Conservation (phyloP, 2,888 invertebrate species). For the Drosophila pseudotakahashii region DNA sequence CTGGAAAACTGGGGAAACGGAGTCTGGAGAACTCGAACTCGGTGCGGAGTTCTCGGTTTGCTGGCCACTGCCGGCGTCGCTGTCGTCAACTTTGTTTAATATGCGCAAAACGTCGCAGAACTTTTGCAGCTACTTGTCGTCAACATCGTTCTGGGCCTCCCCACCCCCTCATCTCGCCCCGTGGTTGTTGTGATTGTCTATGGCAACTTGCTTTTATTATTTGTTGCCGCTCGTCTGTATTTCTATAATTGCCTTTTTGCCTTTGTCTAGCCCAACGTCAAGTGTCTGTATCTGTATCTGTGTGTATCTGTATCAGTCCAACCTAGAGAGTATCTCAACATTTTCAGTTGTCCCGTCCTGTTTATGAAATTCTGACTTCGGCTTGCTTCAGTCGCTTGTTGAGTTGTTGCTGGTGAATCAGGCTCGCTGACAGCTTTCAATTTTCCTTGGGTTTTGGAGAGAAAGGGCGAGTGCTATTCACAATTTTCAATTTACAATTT, state of each 20-base stretch:
- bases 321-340: constrained; percentile 41
- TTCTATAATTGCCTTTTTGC: constrained; percentile 72
- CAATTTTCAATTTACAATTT: constrained; percentile 20
- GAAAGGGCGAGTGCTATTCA: constrained; percentile 21
- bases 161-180: constrained; percentile 13
- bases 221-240: constrained; percentile 71
- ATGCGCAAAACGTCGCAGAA: constrained; percentile 78
- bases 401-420: constrained; percentile 5
- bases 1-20: neutral
- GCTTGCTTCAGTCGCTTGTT: neutral
- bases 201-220: constrained; percentile 75
- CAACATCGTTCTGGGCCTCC: constrained; percentile 41
- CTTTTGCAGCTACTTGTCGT: constrained; percentile 71
- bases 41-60: constrained; percentile 19
- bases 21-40: neutral
- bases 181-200: constrained; percentile 58
- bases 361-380: constrained; percentile 43
- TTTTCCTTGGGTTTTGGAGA: constrained; percentile 11
- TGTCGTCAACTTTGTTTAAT: constrained; percentile 71
- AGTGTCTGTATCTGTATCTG: constrained; percentile 47
- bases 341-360: constrained; percentile 43
- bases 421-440: constrained; percentile 41
- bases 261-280: constrained; percentile 63
- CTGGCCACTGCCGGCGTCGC: constrained; percentile 28
- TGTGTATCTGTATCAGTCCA: constrained; percentile 20